Percentiles rank a stretch among this genome's conserved stretches.
Evolutionary conservation across 2,888 invertebrate species (phyloP).

Genomic region (Pachymerium ferrugineum): DNA sequence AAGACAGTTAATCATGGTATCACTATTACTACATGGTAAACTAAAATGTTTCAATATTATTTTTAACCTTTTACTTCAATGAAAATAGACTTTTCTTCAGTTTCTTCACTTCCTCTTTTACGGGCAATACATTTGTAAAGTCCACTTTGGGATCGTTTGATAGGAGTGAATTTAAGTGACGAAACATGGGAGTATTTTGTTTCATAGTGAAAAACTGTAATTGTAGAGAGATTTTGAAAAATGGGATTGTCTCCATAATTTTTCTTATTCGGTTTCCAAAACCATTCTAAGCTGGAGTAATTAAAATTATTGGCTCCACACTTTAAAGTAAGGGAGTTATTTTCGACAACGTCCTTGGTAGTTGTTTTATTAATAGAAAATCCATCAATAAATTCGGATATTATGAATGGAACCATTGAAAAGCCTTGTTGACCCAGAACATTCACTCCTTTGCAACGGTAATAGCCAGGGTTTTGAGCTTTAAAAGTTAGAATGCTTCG

Average conservation of each 20-base stretch:
- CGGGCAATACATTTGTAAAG: conserved; percentile 36
- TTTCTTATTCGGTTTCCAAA: conserved; percentile 19
- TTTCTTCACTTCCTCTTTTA: conserved; percentile 28
- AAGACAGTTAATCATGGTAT: conserved; percentile 7
- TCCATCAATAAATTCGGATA: conserved; percentile 32
- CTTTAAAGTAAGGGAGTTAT: conserved; percentile 1
- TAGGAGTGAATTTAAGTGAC: conserved; percentile 32
- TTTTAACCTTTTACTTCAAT: conserved; percentile 12
- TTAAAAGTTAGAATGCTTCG: conserved; percentile 27
- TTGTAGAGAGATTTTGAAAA: background rate
- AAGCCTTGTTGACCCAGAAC: background rate
- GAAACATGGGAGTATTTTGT: conserved; percentile 34
- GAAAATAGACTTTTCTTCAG: conserved; percentile 12
- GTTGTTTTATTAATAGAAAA: conserved; percentile 23
- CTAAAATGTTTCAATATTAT: background rate
- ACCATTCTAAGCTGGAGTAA: conserved; percentile 32
- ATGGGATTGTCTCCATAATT: background rate
- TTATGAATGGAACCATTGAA: conserved; percentile 22
- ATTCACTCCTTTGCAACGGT: conserved; percentile 32
- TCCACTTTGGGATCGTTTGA: conserved; percentile 34
- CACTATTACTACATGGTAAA: background rate
- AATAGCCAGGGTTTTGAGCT: conserved; percentile 32
- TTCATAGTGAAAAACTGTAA: background rate
- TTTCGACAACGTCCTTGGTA: conserved; percentile 23
- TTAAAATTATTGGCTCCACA: conserved; percentile 32